phyloP scores from a whole-genome alignment of 2,797 vertebrate species.

The Pseudochaenichthys georgianus region DNA sequence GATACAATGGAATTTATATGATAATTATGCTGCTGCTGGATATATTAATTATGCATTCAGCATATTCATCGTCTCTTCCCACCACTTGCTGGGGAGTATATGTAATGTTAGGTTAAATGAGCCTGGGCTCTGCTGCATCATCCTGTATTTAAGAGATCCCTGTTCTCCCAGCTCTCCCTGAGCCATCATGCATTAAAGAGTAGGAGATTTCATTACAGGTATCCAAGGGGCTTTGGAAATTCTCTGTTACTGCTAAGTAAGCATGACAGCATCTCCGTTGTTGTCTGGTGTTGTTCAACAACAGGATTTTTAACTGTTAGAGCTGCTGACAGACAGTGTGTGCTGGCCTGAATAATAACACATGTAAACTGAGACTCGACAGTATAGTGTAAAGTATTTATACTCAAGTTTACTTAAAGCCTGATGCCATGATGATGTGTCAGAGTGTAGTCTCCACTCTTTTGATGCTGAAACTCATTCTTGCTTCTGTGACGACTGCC shows the following conservation, averaged over 20 bases:
- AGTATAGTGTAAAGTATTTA: neutral
- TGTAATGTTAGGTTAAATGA: conserved; percentile 56
- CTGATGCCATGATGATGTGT: neutral
- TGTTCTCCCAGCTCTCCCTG: conserved; percentile 38
- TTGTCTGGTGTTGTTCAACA: conserved; percentile 32
- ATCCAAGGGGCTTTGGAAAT: conserved; percentile 42
- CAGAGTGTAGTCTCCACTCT: conserved; percentile 8
- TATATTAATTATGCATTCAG: conserved; percentile 79
- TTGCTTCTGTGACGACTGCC: conserved; percentile 38
- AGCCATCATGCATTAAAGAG: conserved; percentile 53
- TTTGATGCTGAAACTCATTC: conserved; percentile 20
- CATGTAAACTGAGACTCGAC: neutral
- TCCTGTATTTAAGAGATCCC: conserved; percentile 56
- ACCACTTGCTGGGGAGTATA: conserved; percentile 35
- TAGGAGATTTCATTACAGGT: conserved; percentile 51
- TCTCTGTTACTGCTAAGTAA: conserved; percentile 48
- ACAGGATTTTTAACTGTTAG: conserved; percentile 13
- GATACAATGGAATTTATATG: conserved; percentile 73
- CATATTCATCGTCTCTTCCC: conserved; percentile 62
- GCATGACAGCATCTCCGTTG: conserved; percentile 41
- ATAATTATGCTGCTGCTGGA: conserved; percentile 71
- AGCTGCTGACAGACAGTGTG: conserved; percentile 19
- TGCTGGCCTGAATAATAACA: neutral
- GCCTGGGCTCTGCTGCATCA: conserved; percentile 47
- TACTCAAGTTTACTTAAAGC: neutral